Percentiles rank a stretch among this genome's conserved stretches.
Conservation (phyloP, 2,113 vertebrate genomes). For the Hydrolagus affinis region DNA sequence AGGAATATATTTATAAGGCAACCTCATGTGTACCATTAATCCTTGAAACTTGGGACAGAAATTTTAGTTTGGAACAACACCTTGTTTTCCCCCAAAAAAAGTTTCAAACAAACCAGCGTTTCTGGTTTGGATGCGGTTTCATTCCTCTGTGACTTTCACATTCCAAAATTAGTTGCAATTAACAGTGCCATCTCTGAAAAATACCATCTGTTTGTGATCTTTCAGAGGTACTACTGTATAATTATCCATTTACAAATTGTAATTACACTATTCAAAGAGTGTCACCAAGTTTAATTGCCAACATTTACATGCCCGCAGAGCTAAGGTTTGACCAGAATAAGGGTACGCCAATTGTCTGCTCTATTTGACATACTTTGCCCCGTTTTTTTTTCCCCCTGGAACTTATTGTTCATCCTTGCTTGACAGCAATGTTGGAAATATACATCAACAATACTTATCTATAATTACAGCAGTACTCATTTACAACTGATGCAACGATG, state of each 20-base stretch:
- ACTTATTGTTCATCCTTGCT: background rate
- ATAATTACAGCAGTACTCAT: background rate
- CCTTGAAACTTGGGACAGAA: no score
- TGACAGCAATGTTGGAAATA: background rate
- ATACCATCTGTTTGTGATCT: background rate
- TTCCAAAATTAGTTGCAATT: background rate
- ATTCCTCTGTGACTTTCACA: background rate
- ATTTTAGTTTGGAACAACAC: no score
- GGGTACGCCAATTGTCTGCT: background rate
- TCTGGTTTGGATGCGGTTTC: background rate
- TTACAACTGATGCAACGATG: background rate
- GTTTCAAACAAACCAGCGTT: no score
- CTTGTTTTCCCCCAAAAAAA: no score
- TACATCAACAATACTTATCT: background rate
- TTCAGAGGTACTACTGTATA: background rate
- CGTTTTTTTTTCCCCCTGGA: no score
- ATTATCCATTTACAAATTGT: background rate
- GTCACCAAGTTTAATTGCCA: background rate
- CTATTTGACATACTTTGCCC: background rate
- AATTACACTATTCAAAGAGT: background rate
- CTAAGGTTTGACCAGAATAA: background rate
- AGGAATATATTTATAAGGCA: no score
- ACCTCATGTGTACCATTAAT: no score
- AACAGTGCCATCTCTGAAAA: background rate
- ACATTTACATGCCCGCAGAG: background rate